A percentile compares a stretch with the other conserved stretches of the same genome.
These are phyloP conservation scores for Clitarchus hookeri DNA, from an alignment of 2,888 invertebrate genomes.

Conservation along the genomic window DNA sequence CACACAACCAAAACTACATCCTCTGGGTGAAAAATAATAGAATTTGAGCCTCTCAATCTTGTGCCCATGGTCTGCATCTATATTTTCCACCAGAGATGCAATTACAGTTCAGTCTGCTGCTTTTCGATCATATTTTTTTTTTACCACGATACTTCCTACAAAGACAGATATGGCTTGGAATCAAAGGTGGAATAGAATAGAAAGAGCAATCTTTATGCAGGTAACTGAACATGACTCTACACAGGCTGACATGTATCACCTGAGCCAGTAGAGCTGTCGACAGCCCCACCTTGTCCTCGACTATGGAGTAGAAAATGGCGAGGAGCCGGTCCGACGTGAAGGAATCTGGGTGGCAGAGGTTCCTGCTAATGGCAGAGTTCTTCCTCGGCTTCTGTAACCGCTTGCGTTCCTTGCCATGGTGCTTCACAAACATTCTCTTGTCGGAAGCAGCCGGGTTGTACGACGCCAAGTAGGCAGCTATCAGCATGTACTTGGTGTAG, in stretches of 20 bases:
- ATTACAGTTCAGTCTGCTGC: too few relatives aligned
- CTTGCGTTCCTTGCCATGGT: slow-evolving; percentile 66
- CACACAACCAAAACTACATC: too few relatives aligned
- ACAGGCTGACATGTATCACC: slow-evolving; percentile 49
- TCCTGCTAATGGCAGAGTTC: slow-evolving; percentile 62
- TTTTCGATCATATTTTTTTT: too few relatives aligned
- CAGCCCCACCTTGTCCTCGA: slow-evolving; percentile 81
- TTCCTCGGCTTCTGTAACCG: slow-evolving; percentile 39
- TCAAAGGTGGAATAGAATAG: too few relatives aligned
- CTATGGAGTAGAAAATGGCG: slow-evolving; percentile 88
- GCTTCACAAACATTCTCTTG: slow-evolving; percentile 82
- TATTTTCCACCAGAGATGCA: too few relatives aligned
- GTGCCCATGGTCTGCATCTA: too few relatives aligned
- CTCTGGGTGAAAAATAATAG: too few relatives aligned
- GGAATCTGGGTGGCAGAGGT: slow-evolving; percentile 76
- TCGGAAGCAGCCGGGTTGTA: slow-evolving; percentile 90
- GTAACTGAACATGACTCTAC: neutral
- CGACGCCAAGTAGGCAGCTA: slow-evolving; percentile 90
- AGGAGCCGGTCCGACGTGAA: slow-evolving; percentile 81
- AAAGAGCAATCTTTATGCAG: too few relatives aligned
- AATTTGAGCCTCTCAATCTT: too few relatives aligned
- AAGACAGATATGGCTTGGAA: too few relatives aligned
- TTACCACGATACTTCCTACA: too few relatives aligned
- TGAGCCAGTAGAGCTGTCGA: slow-evolving; percentile 87
- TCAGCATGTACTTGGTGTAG: slow-evolving; percentile 86